These are phyloP conservation scores for Petrocephalus sullivani DNA, from an alignment of 2,797 vertebrate genomes.

Conservation along the genomic window DNA sequence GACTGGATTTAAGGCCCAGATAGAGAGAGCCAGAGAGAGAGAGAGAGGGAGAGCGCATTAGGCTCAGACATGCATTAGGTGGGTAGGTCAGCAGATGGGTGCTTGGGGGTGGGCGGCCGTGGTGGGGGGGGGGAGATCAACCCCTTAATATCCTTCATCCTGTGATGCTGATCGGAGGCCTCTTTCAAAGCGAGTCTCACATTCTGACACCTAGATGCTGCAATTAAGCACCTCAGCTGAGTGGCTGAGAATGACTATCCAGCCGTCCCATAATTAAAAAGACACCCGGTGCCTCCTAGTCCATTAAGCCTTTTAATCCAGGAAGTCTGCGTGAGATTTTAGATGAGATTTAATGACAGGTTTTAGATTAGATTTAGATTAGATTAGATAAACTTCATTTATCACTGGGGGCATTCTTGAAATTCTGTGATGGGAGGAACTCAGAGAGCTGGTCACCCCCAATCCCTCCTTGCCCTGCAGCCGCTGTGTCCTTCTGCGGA, in stretches of 20 bases:
- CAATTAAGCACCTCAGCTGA: constrained; percentile 37
- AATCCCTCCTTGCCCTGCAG: neutral
- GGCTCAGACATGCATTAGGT: neutral
- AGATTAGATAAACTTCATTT: neutral
- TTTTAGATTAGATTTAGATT: neutral
- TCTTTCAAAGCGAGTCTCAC: neutral
- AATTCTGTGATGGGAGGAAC: neutral
- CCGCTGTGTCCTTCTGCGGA: neutral
- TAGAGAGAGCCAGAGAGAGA: neutral
- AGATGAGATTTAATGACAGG: neutral
- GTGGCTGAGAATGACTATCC: neutral
- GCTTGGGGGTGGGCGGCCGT: neutral
- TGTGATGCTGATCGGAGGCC: neutral
- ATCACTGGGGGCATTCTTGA: neutral
- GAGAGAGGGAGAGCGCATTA: neutral
- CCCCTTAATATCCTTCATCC: neutral
- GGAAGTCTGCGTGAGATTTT: neutral
- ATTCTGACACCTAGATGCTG: neutral
- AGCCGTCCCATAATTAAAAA: neutral
- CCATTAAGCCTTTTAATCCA: neutral
- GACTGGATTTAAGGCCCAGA: constrained; percentile 17
- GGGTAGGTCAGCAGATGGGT: neutral
- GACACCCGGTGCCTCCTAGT: neutral
- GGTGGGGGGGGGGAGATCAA: neutral
- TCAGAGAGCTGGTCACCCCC: neutral